Percentiles rank a stretch among this genome's conserved stretches.
These are phyloP conservation scores for Notolabrus celidotus DNA, from an alignment of 2,797 vertebrate genomes.

Conservation along the genomic window DNA sequence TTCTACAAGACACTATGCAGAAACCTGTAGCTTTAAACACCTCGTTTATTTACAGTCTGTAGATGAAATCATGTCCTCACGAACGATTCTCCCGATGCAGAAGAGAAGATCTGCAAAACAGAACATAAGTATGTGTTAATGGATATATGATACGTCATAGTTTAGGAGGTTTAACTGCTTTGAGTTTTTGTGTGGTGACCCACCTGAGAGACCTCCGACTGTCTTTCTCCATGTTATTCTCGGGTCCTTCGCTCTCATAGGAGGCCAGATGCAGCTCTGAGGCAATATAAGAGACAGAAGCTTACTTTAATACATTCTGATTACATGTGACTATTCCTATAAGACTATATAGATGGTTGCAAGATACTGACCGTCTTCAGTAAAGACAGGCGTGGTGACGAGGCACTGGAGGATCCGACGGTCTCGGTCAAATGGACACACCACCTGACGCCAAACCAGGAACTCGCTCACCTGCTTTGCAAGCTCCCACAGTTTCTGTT, in stretches of 20 bases:
- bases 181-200: slow-evolving; percentile 20
- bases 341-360: not conserved
- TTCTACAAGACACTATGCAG: slow-evolving; percentile 1
- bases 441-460: slow-evolving; percentile 95
- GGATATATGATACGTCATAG: not conserved
- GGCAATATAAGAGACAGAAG: not conserved
- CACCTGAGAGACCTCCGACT: slow-evolving; percentile 95
- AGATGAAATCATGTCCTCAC: slow-evolving; percentile 41
- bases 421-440: slow-evolving; percentile 94
- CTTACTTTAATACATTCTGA: slow-evolving; percentile 1
- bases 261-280: slow-evolving; percentile 94
- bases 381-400: slow-evolving; percentile 92
- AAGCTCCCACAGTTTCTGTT: slow-evolving; percentile 95
- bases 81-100: slow-evolving; percentile 83
- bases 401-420: slow-evolving; percentile 93
- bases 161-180: not conserved
- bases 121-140: not conserved
- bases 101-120: slow-evolving; percentile 88
- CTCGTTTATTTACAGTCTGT: slow-evolving; percentile 33
- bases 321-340: not conserved
- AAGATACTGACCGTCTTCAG: slow-evolving; percentile 87
- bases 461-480: slow-evolving; percentile 97
- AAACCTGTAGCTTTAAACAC: slow-evolving; percentile 39
- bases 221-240: slow-evolving; percentile 97
- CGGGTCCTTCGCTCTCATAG: slow-evolving; percentile 96